Evolutionary conservation across 2,888 invertebrate genomes (phyloP), one percentile per base, ranked within the genome.

Genomic region (Pammene aurita): DNA sequence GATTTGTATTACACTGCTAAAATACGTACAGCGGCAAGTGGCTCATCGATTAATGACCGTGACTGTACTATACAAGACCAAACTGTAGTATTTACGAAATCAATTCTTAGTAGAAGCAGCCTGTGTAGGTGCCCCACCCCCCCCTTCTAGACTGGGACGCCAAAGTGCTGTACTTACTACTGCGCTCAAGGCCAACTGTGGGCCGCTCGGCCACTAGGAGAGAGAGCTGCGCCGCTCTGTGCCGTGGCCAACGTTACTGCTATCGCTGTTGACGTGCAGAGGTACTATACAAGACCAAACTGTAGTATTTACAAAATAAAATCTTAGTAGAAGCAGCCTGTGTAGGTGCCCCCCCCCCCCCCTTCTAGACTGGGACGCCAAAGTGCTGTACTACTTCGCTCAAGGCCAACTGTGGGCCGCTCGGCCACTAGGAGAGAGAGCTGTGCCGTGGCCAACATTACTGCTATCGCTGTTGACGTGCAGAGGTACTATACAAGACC

Each of bases 81-180:
- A n/a, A n/a, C n/a, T n/a, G n/a, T n/a, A n/a, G n/a, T n/a, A n/a
- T n/a, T n/a, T n/a, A n/a, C n/a, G n/a, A n/a, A n/a, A n/a, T n/a
- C n/a, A n/a, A n/a, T n/a, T n/a, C n/a, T n/a, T 72, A 68, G 76
- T 79, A 71, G 93, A 97, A 69, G 94, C 96, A 62, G 96, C 96
- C 84, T 95, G 93, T 56, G 86, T 94, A 70, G 95, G 95, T 41
- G 93, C 93, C 64, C n/a, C n/a, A 93, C 97, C 96, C 2, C 94
- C 98, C 81, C 96, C n/a, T 96, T 46, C 93, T 97, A 69, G 97
- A 98, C 91, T 96, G 96, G 96, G 94, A 96, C 70, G 96, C 96
- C n/a, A n/a, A n/a, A 92, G 94, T 55, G 93, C 96, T 97, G 86
- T n/a, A n/a, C n/a, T n/a, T 96, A 96, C 88, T 95, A 97, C 82